Conservation (phyloP, 2,113 vertebrate genomes). For the Protomyctophum bolini region DNA sequence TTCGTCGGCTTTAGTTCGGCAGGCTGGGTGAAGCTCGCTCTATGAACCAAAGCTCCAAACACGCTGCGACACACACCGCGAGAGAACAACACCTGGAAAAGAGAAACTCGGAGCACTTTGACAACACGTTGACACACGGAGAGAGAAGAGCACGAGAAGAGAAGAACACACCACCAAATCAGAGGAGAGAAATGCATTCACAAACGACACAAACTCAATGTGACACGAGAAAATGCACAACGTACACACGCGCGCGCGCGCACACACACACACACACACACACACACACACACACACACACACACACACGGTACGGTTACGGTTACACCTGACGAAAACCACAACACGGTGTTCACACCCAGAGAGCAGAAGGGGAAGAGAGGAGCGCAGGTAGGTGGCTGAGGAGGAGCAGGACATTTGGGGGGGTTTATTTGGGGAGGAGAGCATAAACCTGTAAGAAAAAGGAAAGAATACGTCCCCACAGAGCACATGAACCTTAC, state of each 20-base stretch:
- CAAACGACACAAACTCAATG: constrained; percentile 75
- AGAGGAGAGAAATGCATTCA: constrained; percentile 76
- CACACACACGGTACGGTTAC: constrained; percentile 33
- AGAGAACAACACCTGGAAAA: constrained; percentile 87
- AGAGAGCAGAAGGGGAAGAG: constrained; percentile 51
- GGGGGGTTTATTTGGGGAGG: constrained; percentile 70
- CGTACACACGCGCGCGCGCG: too few species aligned
- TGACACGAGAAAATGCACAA: constrained; percentile 74
- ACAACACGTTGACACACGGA: constrained; percentile 86
- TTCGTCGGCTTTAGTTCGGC: constrained; percentile 69
- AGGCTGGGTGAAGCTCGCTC: constrained; percentile 72
- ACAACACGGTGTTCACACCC: constrained; percentile 68
- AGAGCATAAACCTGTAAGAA: constrained; percentile 76
- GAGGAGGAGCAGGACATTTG: constrained; percentile 67
- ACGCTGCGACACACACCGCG: constrained; percentile 66
- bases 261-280: constrained; percentile 40
- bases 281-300: constrained; percentile 51
- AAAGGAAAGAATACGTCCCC: constrained; percentile 79
- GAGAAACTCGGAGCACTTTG: constrained; percentile 79
- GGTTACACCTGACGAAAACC: constrained; percentile 64
- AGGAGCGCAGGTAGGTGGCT: constrained; percentile 63
- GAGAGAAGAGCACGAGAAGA: constrained; percentile 82
- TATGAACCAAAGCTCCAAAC: constrained; percentile 64
- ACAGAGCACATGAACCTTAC: constrained; percentile 94
- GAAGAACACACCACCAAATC: constrained; percentile 75